Evolutionary conservation across 2,888 invertebrate genomes (phyloP).

Genomic region (Drosophila colorata): DNA sequence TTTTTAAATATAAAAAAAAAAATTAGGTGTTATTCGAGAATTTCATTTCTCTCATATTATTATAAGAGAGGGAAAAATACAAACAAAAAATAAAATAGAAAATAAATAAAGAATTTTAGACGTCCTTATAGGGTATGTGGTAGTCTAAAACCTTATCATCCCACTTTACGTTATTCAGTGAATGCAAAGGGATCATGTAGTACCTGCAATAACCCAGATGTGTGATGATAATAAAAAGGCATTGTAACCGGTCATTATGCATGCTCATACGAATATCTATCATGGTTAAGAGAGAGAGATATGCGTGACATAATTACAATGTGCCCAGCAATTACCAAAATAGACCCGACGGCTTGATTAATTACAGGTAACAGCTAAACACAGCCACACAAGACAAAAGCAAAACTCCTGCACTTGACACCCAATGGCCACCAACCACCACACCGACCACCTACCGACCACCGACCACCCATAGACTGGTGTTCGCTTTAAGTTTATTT

Average conservation of each 20-base stretch:
- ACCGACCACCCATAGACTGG: constrained; percentile 17
- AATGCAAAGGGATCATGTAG: neutral
- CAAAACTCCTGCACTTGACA: constrained; percentile 50
- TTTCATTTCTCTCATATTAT: no score
- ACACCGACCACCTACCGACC: neutral
- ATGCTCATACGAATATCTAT: constrained; percentile 28
- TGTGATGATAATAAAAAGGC: constrained; percentile 50
- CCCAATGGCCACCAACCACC: constrained; percentile 17
- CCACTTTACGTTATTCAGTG: no score
- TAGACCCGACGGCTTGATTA: constrained; percentile 58
- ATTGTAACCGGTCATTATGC: constrained; percentile 48
- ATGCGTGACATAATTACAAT: constrained; percentile 60
- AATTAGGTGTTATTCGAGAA: no score
- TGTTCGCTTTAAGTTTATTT: constrained; percentile 15
- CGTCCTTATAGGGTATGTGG: constrained; percentile 7
- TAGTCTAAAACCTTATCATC: neutral
- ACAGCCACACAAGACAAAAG: constrained; percentile 25
- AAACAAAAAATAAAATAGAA: no score
- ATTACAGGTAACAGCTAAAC: constrained; percentile 54
- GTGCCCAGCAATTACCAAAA: constrained; percentile 57
- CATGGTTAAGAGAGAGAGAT: constrained; percentile 16
- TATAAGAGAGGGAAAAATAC: no score
- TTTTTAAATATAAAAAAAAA: no score
- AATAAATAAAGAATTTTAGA: no score
- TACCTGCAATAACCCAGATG: constrained; percentile 47